Percentiles rank a stretch among this genome's conserved stretches.
Evolutionary conservation across 2,113 vertebrate species (phyloP).

Genomic region (Myxocyprinus asiaticus): DNA sequence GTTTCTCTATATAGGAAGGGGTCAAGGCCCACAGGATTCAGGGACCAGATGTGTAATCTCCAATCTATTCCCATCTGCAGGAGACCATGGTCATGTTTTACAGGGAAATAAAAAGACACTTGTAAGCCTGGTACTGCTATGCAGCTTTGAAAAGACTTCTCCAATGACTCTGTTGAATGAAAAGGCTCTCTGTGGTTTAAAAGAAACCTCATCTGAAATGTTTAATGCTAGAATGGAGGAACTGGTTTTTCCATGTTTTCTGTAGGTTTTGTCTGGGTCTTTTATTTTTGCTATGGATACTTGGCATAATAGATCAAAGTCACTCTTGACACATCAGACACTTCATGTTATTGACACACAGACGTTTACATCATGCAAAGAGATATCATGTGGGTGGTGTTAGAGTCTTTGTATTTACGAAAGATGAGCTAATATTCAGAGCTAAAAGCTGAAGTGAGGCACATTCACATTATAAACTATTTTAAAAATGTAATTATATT

Average conservation of each 20-base stretch:
- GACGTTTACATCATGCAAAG: background rate
- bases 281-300: slow-evolving; percentile 16
- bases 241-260: slow-evolving; percentile 30
- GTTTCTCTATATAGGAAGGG: slow-evolving; percentile 58
- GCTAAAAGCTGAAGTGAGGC: too few relatives aligned
- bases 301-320: slow-evolving; percentile 29
- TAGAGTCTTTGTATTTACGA: background rate
- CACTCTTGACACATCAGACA: background rate
- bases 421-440: too few relatives aligned
- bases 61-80: slow-evolving; percentile 20
- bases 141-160: slow-evolving; percentile 14
- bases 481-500: too few relatives aligned
- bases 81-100: slow-evolving; percentile 16
- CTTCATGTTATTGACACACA: slow-evolving; percentile 23
- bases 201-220: background rate
- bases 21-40: slow-evolving; percentile 59
- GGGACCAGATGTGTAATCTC: slow-evolving; percentile 46
- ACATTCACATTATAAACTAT: too few relatives aligned
- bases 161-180: slow-evolving; percentile 26
- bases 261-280: background rate
- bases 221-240: background rate
- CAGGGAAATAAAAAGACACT: slow-evolving; percentile 16
- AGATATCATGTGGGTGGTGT: background rate
- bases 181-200: slow-evolving; percentile 1
- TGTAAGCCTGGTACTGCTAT: slow-evolving; percentile 3